phyloP scores from a whole-genome alignment of 2,888 invertebrate genomes.

The Camptogramma bilineatum region DNA sequence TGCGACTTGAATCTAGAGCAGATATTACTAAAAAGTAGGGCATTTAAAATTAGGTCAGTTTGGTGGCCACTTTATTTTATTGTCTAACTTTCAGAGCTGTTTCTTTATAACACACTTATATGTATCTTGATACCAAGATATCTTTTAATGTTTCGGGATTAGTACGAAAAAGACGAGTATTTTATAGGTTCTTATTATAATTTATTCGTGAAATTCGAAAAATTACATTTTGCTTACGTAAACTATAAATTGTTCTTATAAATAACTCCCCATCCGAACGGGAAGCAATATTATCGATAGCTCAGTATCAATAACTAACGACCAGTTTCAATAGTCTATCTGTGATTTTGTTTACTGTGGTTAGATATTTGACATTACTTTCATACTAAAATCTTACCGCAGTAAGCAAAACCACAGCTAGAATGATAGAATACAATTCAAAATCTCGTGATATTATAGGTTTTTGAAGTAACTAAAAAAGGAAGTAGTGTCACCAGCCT shows the following conservation, averaged over 20 bases:
- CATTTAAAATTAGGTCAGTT: background rate
- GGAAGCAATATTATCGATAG: constrained; percentile 15
- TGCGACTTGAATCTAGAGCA: constrained; percentile 3
- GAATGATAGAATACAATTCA: no score
- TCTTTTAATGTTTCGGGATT: background rate
- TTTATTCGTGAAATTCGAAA: constrained; percentile 54
- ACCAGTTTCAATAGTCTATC: no score
- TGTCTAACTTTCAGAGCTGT: background rate
- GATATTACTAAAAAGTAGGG: constrained; percentile 14
- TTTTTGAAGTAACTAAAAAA: no score
- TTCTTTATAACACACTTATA: no score
- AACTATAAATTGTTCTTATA: constrained; percentile 52
- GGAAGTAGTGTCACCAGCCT: no score
- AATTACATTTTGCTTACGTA: constrained; percentile 50
- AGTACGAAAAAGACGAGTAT: background rate
- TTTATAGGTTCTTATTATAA: constrained; percentile 36
- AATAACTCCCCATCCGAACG: constrained; percentile 40
- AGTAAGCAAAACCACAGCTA: no score
- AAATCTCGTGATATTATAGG: no score
- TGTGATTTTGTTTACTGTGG: no score
- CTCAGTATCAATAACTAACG: background rate
- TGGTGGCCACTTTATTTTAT: background rate
- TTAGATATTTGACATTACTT: no score
- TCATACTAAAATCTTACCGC: no score
- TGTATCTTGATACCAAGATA: background rate